A percentile compares a stretch with the other conserved stretches of the same genome.
Conservation (phyloP, 2,888 invertebrate genomes). For the Fragum whitleyi region DNA sequence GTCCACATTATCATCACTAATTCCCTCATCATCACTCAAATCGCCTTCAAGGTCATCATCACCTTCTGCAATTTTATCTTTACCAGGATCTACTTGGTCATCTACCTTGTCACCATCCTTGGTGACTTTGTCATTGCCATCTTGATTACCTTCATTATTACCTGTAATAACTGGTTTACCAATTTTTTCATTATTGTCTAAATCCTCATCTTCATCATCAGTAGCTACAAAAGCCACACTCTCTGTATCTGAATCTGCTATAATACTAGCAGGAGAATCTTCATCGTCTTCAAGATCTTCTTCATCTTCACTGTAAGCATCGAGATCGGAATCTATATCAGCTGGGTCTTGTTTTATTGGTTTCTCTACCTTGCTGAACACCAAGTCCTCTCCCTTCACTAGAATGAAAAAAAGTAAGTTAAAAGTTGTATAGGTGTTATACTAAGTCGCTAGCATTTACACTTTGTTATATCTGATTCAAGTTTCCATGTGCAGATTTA, state of each 20-base stretch:
- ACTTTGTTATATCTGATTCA: too few species aligned
- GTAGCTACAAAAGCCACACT: background rate
- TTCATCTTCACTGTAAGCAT: conserved; percentile 27
- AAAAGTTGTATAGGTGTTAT: too few species aligned
- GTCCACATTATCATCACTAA: background rate
- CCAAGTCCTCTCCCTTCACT: conserved; percentile 30
- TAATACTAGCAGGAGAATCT: too few species aligned
- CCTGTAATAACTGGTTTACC: background rate
- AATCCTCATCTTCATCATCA: background rate
- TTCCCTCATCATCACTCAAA: conserved; percentile 10
- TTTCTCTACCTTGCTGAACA: conserved; percentile 9
- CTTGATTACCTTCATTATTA: background rate
- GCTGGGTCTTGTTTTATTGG: conserved; percentile 8
- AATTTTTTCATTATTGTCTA: background rate
- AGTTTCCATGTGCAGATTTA: too few species aligned
- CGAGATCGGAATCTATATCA: conserved; percentile 46
- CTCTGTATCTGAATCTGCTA: too few species aligned
- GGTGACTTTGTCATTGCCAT: background rate
- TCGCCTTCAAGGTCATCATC: conserved; percentile 15
- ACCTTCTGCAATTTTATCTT: background rate
- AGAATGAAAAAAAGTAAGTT: conserved; percentile 12
- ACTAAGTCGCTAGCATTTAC: too few species aligned
- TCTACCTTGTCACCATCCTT: background rate
- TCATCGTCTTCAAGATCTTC: background rate
- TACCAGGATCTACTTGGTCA: background rate